Conservation (phyloP, 2,888 invertebrate genomes). For the Tachina fera region DNA sequence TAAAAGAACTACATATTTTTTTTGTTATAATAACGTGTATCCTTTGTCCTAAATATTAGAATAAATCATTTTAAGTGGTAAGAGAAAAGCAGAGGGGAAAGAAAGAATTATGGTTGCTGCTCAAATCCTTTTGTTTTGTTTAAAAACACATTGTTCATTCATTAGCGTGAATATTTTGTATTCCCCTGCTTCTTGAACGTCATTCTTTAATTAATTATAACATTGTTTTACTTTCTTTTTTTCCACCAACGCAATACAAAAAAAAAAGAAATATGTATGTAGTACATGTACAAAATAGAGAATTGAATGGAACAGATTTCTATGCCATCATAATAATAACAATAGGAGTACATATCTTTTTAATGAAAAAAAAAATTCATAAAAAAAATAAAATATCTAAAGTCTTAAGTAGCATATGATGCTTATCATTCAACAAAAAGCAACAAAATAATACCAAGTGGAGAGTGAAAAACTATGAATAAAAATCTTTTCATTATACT, state of each 20-base stretch:
- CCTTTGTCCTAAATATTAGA: conserved; percentile 52
- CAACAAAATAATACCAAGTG: conserved; percentile 19
- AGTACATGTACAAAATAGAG: conserved; percentile 1
- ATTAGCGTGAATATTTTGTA: conserved; percentile 67
- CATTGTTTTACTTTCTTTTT: conserved; percentile 67
- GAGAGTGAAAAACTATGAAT: background rate
- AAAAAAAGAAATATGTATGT: conserved; percentile 1
- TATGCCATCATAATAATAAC: conserved; percentile 56
- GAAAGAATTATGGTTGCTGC: conserved; percentile 24
- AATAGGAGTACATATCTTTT: conserved; percentile 32
- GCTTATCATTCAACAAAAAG: conserved; percentile 41
- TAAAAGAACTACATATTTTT: background rate
- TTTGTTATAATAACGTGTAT: conserved; percentile 32
- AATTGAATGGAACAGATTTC: conserved; percentile 53
- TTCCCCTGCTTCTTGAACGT: conserved; percentile 49
- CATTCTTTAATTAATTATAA: conserved; percentile 71
- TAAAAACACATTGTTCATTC: conserved; percentile 63
- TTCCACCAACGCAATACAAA: conserved; percentile 51
- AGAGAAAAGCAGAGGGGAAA: background rate
- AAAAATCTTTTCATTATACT: conserved; percentile 53
- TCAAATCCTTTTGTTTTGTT: conserved; percentile 54
- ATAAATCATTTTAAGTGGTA: conserved; percentile 24
- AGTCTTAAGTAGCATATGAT: conserved; percentile 53
- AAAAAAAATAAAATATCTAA: conserved; percentile 27
- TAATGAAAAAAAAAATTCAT: conserved; percentile 26